Conservation (phyloP, 2,113 vertebrate species). For the Pitta sordida region DNA sequence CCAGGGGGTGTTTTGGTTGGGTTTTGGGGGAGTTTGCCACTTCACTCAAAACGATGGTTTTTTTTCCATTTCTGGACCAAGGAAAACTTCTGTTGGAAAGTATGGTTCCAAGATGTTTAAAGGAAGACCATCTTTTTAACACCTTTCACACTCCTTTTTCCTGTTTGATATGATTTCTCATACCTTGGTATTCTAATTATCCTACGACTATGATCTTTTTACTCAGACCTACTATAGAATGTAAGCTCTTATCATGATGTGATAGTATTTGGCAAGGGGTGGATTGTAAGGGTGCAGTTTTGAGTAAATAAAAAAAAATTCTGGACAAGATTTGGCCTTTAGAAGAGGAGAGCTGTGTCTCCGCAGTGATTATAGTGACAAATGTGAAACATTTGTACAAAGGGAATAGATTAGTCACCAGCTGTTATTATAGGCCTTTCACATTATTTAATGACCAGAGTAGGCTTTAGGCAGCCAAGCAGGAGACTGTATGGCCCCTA, state of each 20-base stretch:
- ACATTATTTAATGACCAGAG: conserved; percentile 43
- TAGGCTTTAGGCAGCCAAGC: conserved; percentile 30
- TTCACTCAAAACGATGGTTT: background rate
- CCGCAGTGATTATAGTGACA: conserved; percentile 4
- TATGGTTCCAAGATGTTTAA: background rate
- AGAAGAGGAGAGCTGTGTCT: conserved; percentile 8
- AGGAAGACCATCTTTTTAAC: background rate
- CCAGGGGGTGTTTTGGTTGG: background rate
- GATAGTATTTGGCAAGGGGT: background rate
- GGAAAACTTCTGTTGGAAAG: background rate
- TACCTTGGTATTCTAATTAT: background rate
- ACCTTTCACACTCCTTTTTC: background rate
- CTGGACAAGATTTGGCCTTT: background rate
- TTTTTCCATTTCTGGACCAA: background rate
- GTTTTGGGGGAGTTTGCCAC: background rate
- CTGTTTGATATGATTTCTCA: background rate
- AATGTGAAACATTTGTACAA: conserved; percentile 47
- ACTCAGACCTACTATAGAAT: background rate
- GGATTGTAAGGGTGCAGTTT: background rate
- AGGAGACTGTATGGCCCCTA: conserved; percentile 23
- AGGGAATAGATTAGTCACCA: conserved; percentile 41
- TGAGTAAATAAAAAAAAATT: background rate
- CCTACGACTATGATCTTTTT: background rate
- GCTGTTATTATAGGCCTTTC: conserved; percentile 44
- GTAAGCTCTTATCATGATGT: background rate